Conservation (phyloP, 2,113 vertebrate species). For the Amazona guildingii region DNA sequence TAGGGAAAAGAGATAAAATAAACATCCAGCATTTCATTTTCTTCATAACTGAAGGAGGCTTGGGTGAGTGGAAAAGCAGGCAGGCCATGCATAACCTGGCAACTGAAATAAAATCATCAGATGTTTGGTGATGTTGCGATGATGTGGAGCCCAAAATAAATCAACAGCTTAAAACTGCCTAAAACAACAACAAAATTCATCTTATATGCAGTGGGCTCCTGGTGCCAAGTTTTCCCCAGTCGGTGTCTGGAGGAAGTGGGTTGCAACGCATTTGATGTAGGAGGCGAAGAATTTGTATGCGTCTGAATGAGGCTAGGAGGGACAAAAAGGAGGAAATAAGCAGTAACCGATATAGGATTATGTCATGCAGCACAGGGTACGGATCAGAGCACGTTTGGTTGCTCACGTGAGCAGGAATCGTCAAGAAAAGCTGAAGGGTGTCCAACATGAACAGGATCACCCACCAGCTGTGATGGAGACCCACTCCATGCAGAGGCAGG, state of each 20-base stretch:
- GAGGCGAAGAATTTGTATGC: not conserved
- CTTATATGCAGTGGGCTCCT: not conserved
- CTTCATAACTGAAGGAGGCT: not conserved
- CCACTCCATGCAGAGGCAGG: rapidly evolving
- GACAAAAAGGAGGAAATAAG: not conserved
- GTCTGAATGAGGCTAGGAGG: not conserved
- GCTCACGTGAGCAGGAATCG: not conserved
- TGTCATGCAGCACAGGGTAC: not conserved
- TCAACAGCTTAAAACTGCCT: not conserved
- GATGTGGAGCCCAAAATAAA: not conserved
- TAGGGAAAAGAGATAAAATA: constrained; percentile 62
- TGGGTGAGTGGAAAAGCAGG: constrained; percentile 69
- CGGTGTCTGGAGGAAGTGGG: not conserved
- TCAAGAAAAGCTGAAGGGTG: not conserved
- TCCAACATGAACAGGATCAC: rapidly evolving
- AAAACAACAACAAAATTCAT: not conserved
- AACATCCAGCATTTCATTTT: constrained; percentile 46
- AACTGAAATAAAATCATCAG: constrained; percentile 30
- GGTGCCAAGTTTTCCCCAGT: not conserved
- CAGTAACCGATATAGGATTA: not conserved
- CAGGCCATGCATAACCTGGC: not conserved
- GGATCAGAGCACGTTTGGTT: not conserved
- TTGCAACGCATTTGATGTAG: not conserved
- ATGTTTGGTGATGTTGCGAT: constrained; percentile 29
- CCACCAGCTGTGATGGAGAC: rapidly evolving